These are phyloP conservation scores for Drosophila burlai DNA, from an alignment of 1,140 invertebrate species.

Conservation along the genomic window DNA sequence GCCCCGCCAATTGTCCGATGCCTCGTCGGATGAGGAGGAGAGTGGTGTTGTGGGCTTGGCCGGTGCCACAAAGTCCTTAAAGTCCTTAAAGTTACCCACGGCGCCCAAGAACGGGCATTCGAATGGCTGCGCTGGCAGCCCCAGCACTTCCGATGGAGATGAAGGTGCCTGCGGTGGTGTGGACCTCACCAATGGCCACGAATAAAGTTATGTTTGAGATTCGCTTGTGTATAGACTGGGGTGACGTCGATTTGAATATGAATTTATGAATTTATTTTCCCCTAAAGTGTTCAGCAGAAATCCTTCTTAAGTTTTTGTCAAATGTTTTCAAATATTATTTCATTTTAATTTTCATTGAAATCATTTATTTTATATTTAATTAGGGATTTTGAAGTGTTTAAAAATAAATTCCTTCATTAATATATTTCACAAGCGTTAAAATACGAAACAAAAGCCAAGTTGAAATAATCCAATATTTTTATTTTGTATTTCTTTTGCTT, in stretches of 20 bases:
- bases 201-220: slow-evolving; percentile 12
- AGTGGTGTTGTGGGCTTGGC: slow-evolving; percentile 22
- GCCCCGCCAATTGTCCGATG: slow-evolving; percentile 89
- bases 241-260: slow-evolving; percentile 7
- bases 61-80: slow-evolving; percentile 30
- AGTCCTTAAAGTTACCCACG: slow-evolving; percentile 22
- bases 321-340: neutral
- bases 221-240: slow-evolving; percentile 20
- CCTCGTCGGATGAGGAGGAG: slow-evolving; percentile 88
- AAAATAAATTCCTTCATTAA: neutral
- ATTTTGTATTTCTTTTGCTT: neutral
- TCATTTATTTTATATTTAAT: neutral
- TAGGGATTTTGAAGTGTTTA: neutral
- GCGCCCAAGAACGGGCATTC: slow-evolving; percentile 41
- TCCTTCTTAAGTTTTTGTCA: neutral
- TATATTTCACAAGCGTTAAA: neutral
- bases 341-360: neutral
- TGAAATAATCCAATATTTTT: neutral
- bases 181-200: slow-evolving; percentile 18
- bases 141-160: slow-evolving; percentile 44
- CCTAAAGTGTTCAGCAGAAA: neutral
- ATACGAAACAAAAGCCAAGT: neutral
- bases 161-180: slow-evolving; percentile 47
- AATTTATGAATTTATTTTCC: no score
- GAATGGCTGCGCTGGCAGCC: slow-evolving; percentile 40